A percentile compares a stretch with the other conserved stretches of the same genome.
phyloP scores from a whole-genome alignment of 2,113 vertebrate genomes.

The Myiopsitta monachus region DNA sequence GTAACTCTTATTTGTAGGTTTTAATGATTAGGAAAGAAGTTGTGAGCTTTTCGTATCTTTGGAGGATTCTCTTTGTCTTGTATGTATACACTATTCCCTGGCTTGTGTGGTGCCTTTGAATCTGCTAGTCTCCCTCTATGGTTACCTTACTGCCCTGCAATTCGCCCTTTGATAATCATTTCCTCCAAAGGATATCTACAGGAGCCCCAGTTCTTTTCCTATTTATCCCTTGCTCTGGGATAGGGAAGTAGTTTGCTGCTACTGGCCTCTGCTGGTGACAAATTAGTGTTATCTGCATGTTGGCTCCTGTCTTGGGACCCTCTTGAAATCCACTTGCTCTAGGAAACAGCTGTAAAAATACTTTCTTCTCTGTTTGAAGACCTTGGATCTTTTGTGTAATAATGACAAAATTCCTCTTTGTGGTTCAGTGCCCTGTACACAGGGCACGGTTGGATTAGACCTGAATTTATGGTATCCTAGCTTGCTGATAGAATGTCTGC shows the following conservation, averaged over 20 bases:
- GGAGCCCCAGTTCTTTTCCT: background rate
- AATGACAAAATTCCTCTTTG: background rate
- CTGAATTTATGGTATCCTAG: background rate
- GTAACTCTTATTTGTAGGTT: background rate
- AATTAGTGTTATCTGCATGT: background rate
- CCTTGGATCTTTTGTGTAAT: background rate
- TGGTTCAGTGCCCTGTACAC: background rate
- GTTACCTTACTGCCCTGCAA: background rate
- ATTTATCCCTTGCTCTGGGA: background rate
- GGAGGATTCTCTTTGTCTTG: background rate
- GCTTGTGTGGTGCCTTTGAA: background rate
- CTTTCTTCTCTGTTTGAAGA: background rate
- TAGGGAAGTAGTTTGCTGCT: background rate
- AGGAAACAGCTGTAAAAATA: background rate
- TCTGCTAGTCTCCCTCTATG: background rate
- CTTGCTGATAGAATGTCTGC: background rate
- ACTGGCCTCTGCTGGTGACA: constrained; percentile 8
- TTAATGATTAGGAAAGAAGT: background rate
- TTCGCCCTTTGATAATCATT: background rate
- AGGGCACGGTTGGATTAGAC: background rate
- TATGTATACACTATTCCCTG: background rate
- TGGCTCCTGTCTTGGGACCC: background rate
- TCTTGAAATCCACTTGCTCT: background rate
- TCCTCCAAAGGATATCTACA: background rate
- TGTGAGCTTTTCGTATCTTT: background rate